Percentiles rank a stretch among this genome's conserved stretches.
Conservation (phyloP, 2,113 vertebrate genomes). For the Oreochromis spilurus region DNA sequence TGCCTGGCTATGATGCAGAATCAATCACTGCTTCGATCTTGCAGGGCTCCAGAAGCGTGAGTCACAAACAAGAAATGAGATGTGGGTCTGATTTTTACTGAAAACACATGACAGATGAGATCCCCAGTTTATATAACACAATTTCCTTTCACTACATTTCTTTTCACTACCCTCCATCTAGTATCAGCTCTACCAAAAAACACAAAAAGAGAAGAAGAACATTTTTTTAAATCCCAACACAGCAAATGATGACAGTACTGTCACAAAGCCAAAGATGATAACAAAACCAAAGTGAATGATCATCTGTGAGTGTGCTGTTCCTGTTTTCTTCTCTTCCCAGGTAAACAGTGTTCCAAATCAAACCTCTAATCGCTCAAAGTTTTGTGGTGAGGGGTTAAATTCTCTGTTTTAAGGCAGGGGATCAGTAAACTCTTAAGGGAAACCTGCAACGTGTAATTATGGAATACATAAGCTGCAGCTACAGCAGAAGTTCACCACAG, state of each 20-base stretch:
- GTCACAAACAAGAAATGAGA: not conserved
- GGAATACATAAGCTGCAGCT: slow-evolving; percentile 60
- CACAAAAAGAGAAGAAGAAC: not conserved
- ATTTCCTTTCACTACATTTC: not conserved
- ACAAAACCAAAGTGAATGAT: not conserved
- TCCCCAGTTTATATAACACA: not conserved
- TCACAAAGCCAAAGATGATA: not conserved
- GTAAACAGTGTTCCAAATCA: slow-evolving; percentile 34
- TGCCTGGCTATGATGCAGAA: not conserved
- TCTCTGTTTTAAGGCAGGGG: slow-evolving; percentile 46
- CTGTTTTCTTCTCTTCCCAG: slow-evolving; percentile 29
- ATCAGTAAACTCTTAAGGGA: slow-evolving; percentile 52
- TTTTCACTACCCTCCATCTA: not conserved
- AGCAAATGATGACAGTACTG: not conserved
- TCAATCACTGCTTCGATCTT: not conserved
- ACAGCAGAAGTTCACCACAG: slow-evolving; percentile 68
- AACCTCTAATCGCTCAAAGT: slow-evolving; percentile 39
- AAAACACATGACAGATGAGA: slow-evolving; percentile 3
- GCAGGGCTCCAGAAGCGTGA: not conserved
- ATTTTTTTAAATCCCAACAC: not conserved
- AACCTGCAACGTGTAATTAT: slow-evolving; percentile 67
- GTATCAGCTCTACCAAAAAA: not conserved
- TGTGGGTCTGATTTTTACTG: not conserved
- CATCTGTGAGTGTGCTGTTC: not conserved
- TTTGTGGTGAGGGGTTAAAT: slow-evolving; percentile 49